Evolutionary conservation across 2,888 invertebrate genomes (phyloP).

Genomic region (Tricholauxania praeusta): DNA sequence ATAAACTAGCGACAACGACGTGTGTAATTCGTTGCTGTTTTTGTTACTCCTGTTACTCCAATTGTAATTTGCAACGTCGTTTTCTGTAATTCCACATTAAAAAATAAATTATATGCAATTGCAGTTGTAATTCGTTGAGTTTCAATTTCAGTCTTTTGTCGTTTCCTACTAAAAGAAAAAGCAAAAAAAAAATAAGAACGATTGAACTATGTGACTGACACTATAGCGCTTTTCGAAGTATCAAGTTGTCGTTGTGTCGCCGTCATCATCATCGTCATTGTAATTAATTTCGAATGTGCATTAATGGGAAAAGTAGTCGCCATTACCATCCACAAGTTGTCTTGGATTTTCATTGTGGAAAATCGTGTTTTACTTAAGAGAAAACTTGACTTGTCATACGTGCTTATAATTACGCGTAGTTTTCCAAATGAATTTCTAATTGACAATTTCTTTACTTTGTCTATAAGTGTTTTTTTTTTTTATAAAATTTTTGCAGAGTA

Average conservation of each 20-base stretch:
- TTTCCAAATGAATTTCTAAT: conserved; percentile 5
- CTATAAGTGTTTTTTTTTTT: not conserved
- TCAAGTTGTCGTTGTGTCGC: not conserved
- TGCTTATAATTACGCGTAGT: not conserved
- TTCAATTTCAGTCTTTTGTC: too few species aligned
- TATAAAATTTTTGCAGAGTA: not conserved
- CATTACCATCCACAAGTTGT: too few species aligned
- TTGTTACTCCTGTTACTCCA: not conserved
- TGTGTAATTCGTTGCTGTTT: not conserved
- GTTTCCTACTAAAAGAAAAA: too few species aligned
- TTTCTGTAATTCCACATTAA: too few species aligned
- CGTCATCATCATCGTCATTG: conserved; percentile 3
- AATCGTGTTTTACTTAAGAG: conserved; percentile 14
- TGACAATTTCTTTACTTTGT: not conserved
- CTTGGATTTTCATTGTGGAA: not conserved
- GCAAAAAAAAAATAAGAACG: too few species aligned
- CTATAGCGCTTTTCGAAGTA: too few species aligned
- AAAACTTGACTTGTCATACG: conserved; percentile 19
- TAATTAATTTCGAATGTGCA: conserved; percentile 31
- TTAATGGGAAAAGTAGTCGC: conserved; percentile 10
- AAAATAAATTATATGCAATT: too few species aligned
- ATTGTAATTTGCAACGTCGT: too few species aligned
- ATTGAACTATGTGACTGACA: too few species aligned
- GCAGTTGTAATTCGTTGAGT: too few species aligned
- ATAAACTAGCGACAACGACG: not conserved